Evolutionary conservation across 2,797 vertebrate genomes (phyloP), one percentile per base, ranked within the genome.

Genomic region (Manis javanica): DNA sequence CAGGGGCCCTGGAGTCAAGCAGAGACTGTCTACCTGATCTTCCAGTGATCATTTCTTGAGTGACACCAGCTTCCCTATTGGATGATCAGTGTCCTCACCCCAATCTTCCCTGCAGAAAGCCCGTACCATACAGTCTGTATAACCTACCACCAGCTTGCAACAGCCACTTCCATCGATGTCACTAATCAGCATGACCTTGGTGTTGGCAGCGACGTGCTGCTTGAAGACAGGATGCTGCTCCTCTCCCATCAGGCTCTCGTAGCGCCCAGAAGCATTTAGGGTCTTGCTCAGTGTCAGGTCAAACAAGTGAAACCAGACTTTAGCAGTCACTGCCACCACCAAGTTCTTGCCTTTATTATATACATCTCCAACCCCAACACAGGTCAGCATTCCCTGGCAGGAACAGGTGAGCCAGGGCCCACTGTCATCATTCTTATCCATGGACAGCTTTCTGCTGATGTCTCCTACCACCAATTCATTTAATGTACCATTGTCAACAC

Each of bases 271-370:
- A 5, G 98, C 98, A 87, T 99, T 99, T 0, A 98, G 72, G 97
- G 99, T 99, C 90, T 98, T 99, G 15, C 98, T 88, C 5, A 98
- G 98, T 4, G 99, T 99, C 93, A 99, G 97, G 97, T 99, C 99
- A 96, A 99, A 99, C 89, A 99, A 98, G 98, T 99, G 99, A 97
- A 99, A 99, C 99, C 99, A 99, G 74, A 99, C 99, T 97, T 99
- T 99, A 0, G 99, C 99, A 5, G 99, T 99, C 61, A 99, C 99
- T 0, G 99, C 99, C 13, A 99, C 99, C 75, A 99, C 99, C 0
- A 99, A 98, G 98, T 99, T 99, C 99, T 99, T 99, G 96, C 99
- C 99, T 99, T 99, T 99, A 96, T 99, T 99, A 98, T 99, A 99
- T 6, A 99, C 98, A 59, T 99, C 99, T 98, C 99, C 99, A 49